These are phyloP conservation scores for Fissipunctia ypsillon DNA, from an alignment of 2,888 invertebrate genomes.

Conservation along the genomic window DNA sequence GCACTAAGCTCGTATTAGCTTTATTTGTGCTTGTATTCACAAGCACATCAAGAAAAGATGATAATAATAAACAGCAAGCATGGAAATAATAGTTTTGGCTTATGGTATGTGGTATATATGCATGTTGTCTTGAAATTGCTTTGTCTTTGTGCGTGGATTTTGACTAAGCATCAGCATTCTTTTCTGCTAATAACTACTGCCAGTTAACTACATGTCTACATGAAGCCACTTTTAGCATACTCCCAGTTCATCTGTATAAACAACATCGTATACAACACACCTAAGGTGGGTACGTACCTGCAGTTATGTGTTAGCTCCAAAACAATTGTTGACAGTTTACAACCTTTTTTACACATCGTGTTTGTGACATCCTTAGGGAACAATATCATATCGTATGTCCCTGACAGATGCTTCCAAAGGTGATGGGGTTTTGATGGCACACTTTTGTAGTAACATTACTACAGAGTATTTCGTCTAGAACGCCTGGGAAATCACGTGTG, in stretches of 20 bases:
- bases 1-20: constrained; percentile 35
- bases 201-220: too few species aligned
- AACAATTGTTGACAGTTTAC: constrained; percentile 24
- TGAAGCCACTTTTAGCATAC: neutral
- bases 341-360: neutral
- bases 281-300: too few species aligned
- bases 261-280: too few species aligned
- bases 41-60: too few species aligned
- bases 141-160: neutral
- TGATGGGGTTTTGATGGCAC: constrained; percentile 63
- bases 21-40: constrained; percentile 19
- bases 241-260: neutral
- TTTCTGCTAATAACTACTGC: neutral
- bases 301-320: neutral
- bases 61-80: too few species aligned
- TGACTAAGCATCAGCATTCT: neutral
- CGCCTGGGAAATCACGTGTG: constrained; percentile 55
- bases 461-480: constrained; percentile 34
- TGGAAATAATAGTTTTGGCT: neutral
- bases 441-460: constrained; percentile 35
- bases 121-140: neutral
- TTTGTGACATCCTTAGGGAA: constrained; percentile 56
- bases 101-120: neutral
- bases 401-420: constrained; percentile 63
- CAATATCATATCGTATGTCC: constrained; percentile 56